phyloP scores from a whole-genome alignment of 1,140 invertebrate species.

The Melanaphis sacchari region DNA sequence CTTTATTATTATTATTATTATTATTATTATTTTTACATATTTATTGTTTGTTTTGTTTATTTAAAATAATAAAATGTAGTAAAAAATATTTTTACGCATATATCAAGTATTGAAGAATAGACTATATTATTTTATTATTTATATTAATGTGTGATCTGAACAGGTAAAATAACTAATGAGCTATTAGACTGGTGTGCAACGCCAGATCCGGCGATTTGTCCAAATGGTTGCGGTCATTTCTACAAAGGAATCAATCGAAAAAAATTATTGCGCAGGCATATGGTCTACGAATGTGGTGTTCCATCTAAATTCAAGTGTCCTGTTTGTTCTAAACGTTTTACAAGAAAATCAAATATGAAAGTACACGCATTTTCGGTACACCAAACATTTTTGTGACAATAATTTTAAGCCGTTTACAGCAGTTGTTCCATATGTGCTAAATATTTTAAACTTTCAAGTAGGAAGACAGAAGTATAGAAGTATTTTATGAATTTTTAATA shows the following conservation, averaged over 20 bases:
- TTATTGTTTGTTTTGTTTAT: background rate
- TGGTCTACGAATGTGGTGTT: conserved; percentile 70
- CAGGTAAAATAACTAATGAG: background rate
- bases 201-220: conserved; percentile 51
- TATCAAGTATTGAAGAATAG: background rate
- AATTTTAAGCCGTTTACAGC: background rate
- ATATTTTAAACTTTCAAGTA: background rate
- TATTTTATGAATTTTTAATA: background rate
- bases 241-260: conserved; percentile 61
- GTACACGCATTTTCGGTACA: conserved; percentile 13
- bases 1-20: background rate
- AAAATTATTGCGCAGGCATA: conserved; percentile 66
- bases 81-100: background rate
- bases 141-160: conserved; percentile 15
- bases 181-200: background rate
- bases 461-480: background rate
- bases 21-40: background rate
- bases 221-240: conserved; percentile 52
- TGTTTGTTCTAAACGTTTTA: conserved; percentile 58
- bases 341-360: conserved; percentile 57
- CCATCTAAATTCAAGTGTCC: conserved; percentile 59
- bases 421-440: background rate
- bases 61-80: background rate
- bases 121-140: background rate
- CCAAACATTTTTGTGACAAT: background rate